These are phyloP conservation scores for Leptogaster cylindrica DNA, from an alignment of 2,888 invertebrate species.

Conservation along the genomic window DNA sequence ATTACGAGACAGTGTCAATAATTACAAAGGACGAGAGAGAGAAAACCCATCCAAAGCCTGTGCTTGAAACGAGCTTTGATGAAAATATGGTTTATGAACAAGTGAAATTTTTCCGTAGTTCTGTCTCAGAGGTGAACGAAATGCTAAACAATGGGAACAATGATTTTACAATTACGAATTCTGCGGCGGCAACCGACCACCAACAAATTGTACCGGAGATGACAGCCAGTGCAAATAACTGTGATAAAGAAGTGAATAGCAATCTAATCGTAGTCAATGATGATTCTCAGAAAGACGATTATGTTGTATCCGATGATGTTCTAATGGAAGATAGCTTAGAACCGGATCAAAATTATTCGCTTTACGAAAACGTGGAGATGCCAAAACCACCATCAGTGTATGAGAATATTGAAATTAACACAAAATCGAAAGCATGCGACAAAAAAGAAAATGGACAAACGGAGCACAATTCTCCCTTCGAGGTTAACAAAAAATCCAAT, in stretches of 20 bases:
- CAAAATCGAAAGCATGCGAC: constrained; percentile 46
- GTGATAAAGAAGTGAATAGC: constrained; percentile 48
- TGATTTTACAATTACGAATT: constrained; percentile 16
- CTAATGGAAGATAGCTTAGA: constrained; percentile 52
- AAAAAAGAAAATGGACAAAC: neutral
- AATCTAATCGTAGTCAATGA: constrained; percentile 49
- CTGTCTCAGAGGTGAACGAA: constrained; percentile 77
- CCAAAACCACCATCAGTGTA: constrained; percentile 58
- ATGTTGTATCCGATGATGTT: constrained; percentile 50
- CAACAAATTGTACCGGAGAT: constrained; percentile 44
- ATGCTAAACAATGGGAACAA: constrained; percentile 58
- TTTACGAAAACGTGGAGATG: constrained; percentile 62
- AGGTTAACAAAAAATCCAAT: constrained; percentile 43
- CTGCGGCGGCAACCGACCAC: neutral
- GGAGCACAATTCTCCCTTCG: neutral
- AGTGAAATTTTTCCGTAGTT: constrained; percentile 76
- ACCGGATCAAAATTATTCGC: constrained; percentile 54
- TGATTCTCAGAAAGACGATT: constrained; percentile 45
- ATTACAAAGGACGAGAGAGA: neutral
- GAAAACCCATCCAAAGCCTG: constrained; percentile 52
- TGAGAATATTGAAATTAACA: constrained; percentile 58
- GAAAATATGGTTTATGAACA: constrained; percentile 71
- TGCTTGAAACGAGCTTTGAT: constrained; percentile 68
- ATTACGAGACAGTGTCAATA: constrained; percentile 55
- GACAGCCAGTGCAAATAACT: neutral